Conservation (phyloP, 1,140 invertebrate species). For the Helicoverpa armigera region DNA sequence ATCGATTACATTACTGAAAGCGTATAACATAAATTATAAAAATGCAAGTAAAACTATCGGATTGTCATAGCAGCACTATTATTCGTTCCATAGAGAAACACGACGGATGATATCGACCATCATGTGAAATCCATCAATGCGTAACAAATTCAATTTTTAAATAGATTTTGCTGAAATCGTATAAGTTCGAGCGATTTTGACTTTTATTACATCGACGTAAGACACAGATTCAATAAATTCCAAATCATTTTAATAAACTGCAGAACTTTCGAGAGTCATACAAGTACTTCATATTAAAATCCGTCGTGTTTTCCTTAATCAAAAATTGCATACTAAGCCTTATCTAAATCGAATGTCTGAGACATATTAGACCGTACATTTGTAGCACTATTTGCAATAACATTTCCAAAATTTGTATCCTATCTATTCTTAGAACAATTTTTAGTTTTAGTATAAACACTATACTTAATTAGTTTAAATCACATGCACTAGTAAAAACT, state of each 20-base stretch:
- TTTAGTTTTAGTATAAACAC: slow-evolving; percentile 61
- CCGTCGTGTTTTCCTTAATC: slow-evolving; percentile 8
- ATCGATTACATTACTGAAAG: slow-evolving; percentile 31
- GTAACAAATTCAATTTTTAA: no score
- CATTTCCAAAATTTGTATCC: slow-evolving; percentile 48
- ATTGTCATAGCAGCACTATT: slow-evolving; percentile 22
- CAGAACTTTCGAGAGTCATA: not conserved
- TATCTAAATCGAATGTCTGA: slow-evolving; percentile 51
- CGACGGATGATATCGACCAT: not conserved
- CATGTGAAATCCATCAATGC: no score
- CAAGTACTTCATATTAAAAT: not conserved
- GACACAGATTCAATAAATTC: no score
- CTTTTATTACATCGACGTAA: no score
- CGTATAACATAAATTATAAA: slow-evolving; percentile 35
- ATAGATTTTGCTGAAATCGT: no score
- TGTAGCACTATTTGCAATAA: slow-evolving; percentile 48
- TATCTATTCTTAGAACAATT: slow-evolving; percentile 56
- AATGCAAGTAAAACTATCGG: slow-evolving; percentile 41
- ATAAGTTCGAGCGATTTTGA: no score
- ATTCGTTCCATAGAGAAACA: not conserved
- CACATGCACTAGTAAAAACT: slow-evolving; percentile 63
- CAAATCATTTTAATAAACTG: not conserved
- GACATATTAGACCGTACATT: slow-evolving; percentile 55
- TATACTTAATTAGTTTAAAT: slow-evolving; percentile 56
- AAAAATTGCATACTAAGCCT: slow-evolving; percentile 20